Base-by-base conservation (phyloP, 2,797 vertebrate species). In the Sebastes minor region DNA sequence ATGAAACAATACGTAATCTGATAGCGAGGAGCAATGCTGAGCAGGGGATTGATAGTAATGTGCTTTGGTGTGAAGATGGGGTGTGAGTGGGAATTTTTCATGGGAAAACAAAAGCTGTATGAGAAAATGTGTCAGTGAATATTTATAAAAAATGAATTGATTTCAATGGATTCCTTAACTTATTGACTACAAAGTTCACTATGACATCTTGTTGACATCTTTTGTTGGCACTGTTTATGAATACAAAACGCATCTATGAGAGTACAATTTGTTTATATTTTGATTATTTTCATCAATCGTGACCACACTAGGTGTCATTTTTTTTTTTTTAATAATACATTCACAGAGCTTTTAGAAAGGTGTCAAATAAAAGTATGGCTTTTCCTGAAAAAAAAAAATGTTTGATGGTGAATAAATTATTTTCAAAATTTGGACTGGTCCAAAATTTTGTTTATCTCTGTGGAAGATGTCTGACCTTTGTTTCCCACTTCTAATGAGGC, bases 1-100 rank as follows among this genome's bases (percentile, higher is more conserved):
- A 90, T 67, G 55, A 76, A 87, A 86, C 81, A 80, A 90, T 89
- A 63, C 79, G 74, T 83, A 57, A 80, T 80, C 74, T 87, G 70
- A 91, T 75, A 67, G 75, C 80, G 80, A 71, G 38, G 66, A 23
- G 22, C 8, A 25, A 61, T 4, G 63, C 61, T 20, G 38, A 32
- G 53, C 59, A 63, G 55, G 35, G 57, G 63, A 68, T 68, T 72
- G 55, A 80, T 82, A 76, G 74, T 52, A 23, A 83, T 62, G 68
- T 32, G 55, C 32, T 60, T 76, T 60, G 62, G 67, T 74, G 49
- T 7, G 69, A 79, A 66, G 67, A 38, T 2, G 27, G 32, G 20
- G 23, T 68, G 57, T 65, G 28, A 53, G 18, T 61, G 14, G 56
- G 16, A 53, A 53, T 38, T 60, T 60, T 78, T 67, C 27, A 72